Evolutionary conservation across 2,113 vertebrate genomes (phyloP).

Genomic region (Salvelinus fontinalis): DNA sequence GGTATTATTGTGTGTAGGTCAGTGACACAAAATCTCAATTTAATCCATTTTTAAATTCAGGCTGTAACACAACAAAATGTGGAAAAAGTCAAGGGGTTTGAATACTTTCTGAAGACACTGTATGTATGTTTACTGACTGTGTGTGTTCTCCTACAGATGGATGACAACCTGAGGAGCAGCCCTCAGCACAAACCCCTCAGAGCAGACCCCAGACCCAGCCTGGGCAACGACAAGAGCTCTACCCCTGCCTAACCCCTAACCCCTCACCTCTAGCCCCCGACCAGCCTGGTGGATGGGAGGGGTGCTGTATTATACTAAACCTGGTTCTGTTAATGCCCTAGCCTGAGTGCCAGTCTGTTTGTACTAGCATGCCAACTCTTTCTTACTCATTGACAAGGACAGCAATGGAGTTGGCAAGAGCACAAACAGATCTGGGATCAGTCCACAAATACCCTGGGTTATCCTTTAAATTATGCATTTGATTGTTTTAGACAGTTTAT

Average conservation of each 20-base stretch:
- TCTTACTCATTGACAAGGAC: too few relatives aligned
- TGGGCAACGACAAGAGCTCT: slow-evolving; percentile 73
- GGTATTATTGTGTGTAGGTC: too few relatives aligned
- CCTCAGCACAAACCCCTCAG: slow-evolving; percentile 90
- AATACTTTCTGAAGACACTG: too few relatives aligned
- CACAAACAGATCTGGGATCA: too few relatives aligned
- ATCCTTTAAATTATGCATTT: neutral
- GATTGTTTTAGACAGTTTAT: neutral
- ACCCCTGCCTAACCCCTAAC: slow-evolving; percentile 76
- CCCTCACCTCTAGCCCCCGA: slow-evolving; percentile 1
- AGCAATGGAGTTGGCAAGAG: too few relatives aligned
- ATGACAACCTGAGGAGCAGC: slow-evolving; percentile 94
- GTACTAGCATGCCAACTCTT: neutral
- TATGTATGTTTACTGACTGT: slow-evolving; percentile 18
- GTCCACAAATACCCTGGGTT: neutral
- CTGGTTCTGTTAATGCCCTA: slow-evolving; percentile 2
- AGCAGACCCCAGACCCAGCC: slow-evolving; percentile 79
- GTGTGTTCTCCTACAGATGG: slow-evolving; percentile 85
- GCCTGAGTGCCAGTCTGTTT: neutral
- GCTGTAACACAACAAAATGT: too few relatives aligned
- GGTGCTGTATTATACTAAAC: slow-evolving; percentile 20
- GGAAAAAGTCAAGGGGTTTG: too few relatives aligned
- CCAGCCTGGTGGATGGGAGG: neutral
- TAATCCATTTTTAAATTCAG: too few relatives aligned
- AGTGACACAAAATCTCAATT: too few relatives aligned